Evolutionary conservation across 2,888 invertebrate genomes (phyloP), one percentile per base, ranked within the genome.

Genomic region (Drosophila subsilvestris): DNA sequence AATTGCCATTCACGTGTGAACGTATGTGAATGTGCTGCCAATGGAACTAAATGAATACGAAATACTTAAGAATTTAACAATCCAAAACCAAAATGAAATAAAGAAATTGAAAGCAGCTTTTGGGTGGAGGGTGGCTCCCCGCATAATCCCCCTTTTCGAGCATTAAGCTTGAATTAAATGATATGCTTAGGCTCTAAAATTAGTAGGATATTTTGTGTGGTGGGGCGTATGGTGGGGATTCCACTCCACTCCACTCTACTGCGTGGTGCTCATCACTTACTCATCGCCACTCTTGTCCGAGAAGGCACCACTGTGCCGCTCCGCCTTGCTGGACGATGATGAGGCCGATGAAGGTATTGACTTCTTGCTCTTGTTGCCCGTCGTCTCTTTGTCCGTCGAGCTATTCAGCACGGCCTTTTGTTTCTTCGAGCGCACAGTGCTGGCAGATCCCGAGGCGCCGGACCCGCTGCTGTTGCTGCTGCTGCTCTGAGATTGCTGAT

Each of bases 261-360:
- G 37, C 37, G 7, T 37, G 37, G 37, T 14, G 37, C 37, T 14
- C 37, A 37, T 57, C 59, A 90, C 90, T 90, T 84, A 90, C 90
- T 90, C 90, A 77, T 90, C 90, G 68, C 86, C 82, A 74, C 90
- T 90, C 74, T 90, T 90, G 59, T 90, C 90, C 50, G 90, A 90
- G 61, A 76, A 86, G 53, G 88, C 82, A 47, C 76, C 79, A 63
- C 86, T 85, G 12, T 72, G 69, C 47, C 73, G 77, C 56, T 78
- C 88, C 72, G 82, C 70, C 58, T 83, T 84, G 77, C 76, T 88
- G 73, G 81, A 79, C 27, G 80, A 60, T 20, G 84, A 82, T 18
- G 80, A 79, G 0, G 62, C 78, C 18, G 88, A 79, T n/a, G 79
- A 78, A 7, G 75, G 25, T 51, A 48, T 14, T 18, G 66, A 49